These are phyloP conservation scores for Eumaeus atala DNA, from an alignment of 1,140 invertebrate genomes.

Conservation along the genomic window DNA sequence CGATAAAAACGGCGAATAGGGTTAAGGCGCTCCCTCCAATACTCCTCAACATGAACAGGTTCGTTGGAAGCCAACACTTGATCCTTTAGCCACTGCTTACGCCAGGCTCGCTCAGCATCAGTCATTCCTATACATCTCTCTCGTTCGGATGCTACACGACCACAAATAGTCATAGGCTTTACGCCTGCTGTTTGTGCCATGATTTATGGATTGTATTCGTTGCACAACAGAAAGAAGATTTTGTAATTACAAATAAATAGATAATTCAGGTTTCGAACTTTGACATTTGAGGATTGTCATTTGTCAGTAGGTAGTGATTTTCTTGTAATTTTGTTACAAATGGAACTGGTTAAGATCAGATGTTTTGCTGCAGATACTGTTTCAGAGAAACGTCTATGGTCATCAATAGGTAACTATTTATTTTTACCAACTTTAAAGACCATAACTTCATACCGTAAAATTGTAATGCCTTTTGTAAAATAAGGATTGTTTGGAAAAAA, in stretches of 20 bases:
- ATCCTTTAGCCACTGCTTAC: constrained; percentile 88
- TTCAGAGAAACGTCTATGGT: no score
- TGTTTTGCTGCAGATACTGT: no score
- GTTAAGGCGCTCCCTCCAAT: constrained; percentile 82
- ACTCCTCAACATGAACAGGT: constrained; percentile 79
- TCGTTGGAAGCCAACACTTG: constrained; percentile 84
- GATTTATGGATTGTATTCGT: constrained; percentile 13
- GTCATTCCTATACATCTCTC: constrained; percentile 89
- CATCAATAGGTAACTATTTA: no score
- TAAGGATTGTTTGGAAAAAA: no score
- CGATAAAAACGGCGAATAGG: constrained; percentile 85
- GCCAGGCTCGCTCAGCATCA: constrained; percentile 86
- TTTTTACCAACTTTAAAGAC: no score
- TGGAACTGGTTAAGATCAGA: no score
- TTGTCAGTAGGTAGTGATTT: no score
- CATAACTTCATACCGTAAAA: no score
- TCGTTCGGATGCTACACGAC: constrained; percentile 82
- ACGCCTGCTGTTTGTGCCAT: constrained; percentile 67
- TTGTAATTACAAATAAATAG: neutral
- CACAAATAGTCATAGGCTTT: constrained; percentile 82
- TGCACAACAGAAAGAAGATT: neutral
- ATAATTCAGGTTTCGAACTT: no score
- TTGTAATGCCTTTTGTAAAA: no score
- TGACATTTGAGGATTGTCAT: no score
- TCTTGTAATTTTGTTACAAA: no score